phyloP scores from a whole-genome alignment of 2,888 invertebrate genomes.

The Tineola bisselliella region DNA sequence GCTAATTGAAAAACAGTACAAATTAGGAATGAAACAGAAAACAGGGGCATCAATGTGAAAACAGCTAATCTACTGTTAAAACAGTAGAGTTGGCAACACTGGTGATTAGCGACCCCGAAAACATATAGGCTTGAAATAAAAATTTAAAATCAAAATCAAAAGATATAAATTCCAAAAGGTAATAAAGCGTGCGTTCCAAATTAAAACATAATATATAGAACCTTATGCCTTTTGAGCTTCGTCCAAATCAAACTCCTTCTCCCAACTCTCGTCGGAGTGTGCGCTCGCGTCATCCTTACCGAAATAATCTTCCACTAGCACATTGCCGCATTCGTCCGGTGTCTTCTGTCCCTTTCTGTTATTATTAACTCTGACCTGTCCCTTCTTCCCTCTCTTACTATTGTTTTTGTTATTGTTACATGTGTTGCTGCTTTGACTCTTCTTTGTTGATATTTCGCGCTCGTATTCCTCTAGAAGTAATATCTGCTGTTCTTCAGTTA shows the following conservation, averaged over 20 bases:
- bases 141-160: no score
- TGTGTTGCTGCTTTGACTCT: slow-evolving; percentile 36
- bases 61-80: no score
- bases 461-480: slow-evolving; percentile 75
- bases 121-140: no score
- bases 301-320: slow-evolving; percentile 64
- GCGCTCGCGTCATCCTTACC: slow-evolving; percentile 57
- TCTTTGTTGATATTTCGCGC: slow-evolving; percentile 65
- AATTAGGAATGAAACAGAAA: no score
- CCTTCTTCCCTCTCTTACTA: slow-evolving; percentile 13
- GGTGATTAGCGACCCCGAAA: no score
- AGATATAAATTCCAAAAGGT: no score
- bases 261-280: slow-evolving; percentile 69
- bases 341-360: slow-evolving; percentile 32
- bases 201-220: background rate
- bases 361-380: slow-evolving; percentile 20
- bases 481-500: slow-evolving; percentile 77
- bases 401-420: slow-evolving; percentile 29
- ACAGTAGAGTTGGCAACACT: no score
- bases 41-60: no score
- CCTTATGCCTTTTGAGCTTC: slow-evolving; percentile 18
- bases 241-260: slow-evolving; percentile 69
- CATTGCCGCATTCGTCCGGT: slow-evolving; percentile 55
- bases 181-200: no score
- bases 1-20: no score